Conservation (phyloP, 2,888 invertebrate species). For the Leptinotarsa tumamoca region DNA sequence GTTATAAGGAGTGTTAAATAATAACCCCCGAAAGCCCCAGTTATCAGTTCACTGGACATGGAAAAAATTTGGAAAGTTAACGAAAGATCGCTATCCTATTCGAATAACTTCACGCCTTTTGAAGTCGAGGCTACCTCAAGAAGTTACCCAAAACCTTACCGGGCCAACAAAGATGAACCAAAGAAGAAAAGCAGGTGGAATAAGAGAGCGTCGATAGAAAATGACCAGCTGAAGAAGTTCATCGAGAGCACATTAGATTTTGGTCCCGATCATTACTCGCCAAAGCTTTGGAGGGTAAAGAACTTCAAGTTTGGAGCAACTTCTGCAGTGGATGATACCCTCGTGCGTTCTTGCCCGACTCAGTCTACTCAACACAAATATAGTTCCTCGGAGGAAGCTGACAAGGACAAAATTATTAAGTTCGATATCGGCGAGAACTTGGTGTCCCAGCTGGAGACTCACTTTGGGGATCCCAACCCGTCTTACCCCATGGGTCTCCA, state of each 20-base stretch:
- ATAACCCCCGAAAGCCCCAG: background rate
- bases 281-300: conserved; percentile 71
- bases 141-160: too few species aligned
- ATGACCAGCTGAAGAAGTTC: background rate
- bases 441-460: conserved; percentile 69
- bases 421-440: conserved; percentile 76
- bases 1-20: conserved; percentile 33
- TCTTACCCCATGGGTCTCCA: conserved; percentile 70
- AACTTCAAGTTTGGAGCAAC: conserved; percentile 43
- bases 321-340: background rate
- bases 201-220: conserved; percentile 60
- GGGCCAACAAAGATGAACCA: too few species aligned
- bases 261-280: conserved; percentile 74
- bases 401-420: conserved; percentile 68
- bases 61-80: conserved; percentile 58
- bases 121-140: too few species aligned
- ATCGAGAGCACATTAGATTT: conserved; percentile 75
- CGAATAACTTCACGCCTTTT: conserved; percentile 26
- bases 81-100: conserved; percentile 54
- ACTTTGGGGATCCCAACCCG: conserved; percentile 72
- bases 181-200: conserved; percentile 57
- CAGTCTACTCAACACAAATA: conserved; percentile 25
- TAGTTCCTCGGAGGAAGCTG: conserved; percentile 4
- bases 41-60: conserved; percentile 30
- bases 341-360: background rate